phyloP scores from a whole-genome alignment of 2,797 vertebrate species.

The Sebastolobus alascanus region DNA sequence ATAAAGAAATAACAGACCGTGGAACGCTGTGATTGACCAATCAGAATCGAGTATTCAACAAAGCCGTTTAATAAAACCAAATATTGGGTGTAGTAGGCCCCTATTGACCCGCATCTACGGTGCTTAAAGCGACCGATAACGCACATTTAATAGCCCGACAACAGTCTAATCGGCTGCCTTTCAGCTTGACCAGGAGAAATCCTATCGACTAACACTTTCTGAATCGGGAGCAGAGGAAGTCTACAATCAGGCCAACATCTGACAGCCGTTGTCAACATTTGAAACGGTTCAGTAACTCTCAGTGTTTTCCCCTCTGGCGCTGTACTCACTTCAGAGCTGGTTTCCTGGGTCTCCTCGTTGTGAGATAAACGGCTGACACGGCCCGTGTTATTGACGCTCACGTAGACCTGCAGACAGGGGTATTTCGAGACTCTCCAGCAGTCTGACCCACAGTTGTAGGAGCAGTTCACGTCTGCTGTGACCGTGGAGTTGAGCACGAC shows the following conservation, averaged over 20 bases:
- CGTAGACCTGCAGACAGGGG: conserved; percentile 95
- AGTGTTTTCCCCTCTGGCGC: conserved; percentile 62
- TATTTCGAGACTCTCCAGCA: conserved; percentile 94
- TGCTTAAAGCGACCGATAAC: not conserved
- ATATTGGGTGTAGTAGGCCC: not conserved
- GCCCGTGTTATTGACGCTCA: conserved; percentile 93
- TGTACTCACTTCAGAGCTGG: conserved; percentile 91
- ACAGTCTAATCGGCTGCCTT: not conserved
- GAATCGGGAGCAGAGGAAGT: conserved; percentile 26
- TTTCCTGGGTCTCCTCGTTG: conserved; percentile 93
- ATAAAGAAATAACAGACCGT: too few species aligned
- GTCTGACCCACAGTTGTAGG: conserved; percentile 93
- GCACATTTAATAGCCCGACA: not conserved
- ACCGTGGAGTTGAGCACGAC: conserved; percentile 92
- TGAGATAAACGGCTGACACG: conserved; percentile 92
- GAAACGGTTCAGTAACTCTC: conserved; percentile 63
- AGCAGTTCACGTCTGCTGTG: conserved; percentile 93
- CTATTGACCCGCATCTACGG: not conserved
- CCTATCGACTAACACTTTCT: conserved; percentile 45
- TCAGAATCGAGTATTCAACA: too few species aligned
- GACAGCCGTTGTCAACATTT: conserved; percentile 64
- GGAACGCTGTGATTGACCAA: too few species aligned
- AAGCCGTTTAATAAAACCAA: too few species aligned
- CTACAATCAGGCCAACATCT: conserved; percentile 58
- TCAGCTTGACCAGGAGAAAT: conserved; percentile 42